Conservation (phyloP, 1,140 invertebrate species). For the Metopolophium dirhodum region DNA sequence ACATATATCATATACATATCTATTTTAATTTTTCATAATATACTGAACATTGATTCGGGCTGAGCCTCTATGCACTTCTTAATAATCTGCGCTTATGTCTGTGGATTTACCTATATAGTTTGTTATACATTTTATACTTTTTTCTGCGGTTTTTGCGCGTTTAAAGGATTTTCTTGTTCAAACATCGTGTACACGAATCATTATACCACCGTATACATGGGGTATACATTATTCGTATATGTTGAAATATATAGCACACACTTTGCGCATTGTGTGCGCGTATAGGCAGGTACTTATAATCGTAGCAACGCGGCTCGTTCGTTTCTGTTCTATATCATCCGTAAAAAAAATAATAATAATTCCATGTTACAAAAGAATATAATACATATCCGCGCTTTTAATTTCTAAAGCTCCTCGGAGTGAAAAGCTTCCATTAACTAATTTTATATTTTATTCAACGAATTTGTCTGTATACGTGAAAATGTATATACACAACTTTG, state of each 20-base stretch:
- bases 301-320: background rate
- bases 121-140: background rate
- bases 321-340: background rate
- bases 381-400: background rate
- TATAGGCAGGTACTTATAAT: background rate
- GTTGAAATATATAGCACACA: background rate
- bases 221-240: background rate
- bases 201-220: background rate
- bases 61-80: background rate
- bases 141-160: background rate
- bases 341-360: background rate
- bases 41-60: background rate
- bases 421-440: slow-evolving; percentile 11
- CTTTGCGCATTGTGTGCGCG: background rate
- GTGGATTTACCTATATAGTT: background rate
- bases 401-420: background rate
- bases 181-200: background rate
- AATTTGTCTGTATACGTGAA: background rate
- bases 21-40: background rate
- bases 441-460: slow-evolving; percentile 14
- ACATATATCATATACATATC: background rate
- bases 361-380: background rate
- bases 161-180: background rate
- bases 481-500: background rate
- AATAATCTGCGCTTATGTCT: background rate